A percentile compares a stretch with the other conserved stretches of the same genome.
Evolutionary conservation across 2,888 invertebrate genomes (phyloP).

Genomic region (Hyposoter didymator): DNA sequence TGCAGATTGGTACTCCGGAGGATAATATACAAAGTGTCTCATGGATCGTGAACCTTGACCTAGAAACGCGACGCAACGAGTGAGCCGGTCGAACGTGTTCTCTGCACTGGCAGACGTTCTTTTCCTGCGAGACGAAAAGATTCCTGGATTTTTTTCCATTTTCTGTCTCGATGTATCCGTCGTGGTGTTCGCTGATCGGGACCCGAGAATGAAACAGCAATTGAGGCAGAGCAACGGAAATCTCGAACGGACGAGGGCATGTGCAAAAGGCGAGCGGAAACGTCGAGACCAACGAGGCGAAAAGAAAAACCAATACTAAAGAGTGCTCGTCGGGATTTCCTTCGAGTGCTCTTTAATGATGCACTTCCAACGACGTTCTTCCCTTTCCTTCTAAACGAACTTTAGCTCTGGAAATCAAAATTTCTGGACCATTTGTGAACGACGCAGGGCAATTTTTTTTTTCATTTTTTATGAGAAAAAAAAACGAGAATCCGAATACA

Average conservation of each 20-base stretch:
- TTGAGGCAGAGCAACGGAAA: conserved; percentile 31
- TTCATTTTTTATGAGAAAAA: background rate
- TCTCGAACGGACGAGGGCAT: conserved; percentile 28
- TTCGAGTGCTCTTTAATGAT: conserved; percentile 67
- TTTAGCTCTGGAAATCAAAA: background rate
- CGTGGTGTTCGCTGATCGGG: conserved; percentile 12
- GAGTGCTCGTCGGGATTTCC: conserved; percentile 58
- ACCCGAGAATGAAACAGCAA: conserved; percentile 7
- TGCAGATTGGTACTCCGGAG: background rate
- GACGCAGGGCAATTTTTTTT: background rate
- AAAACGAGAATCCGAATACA: too few relatives aligned
- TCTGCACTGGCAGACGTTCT: conserved; percentile 16
- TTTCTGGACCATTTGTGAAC: background rate
- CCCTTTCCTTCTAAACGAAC: conserved; percentile 12
- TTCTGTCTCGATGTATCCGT: conserved; percentile 9
- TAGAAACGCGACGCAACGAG: conserved; percentile 12
- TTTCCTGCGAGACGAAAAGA: conserved; percentile 22
- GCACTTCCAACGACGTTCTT: conserved; percentile 54
- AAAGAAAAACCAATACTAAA: conserved; percentile 66
- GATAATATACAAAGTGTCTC: conserved; percentile 38
- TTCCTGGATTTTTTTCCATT: conserved; percentile 25
- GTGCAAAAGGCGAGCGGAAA: conserved; percentile 45
- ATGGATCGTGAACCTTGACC: conserved; percentile 64
- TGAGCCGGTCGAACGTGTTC: conserved; percentile 14
- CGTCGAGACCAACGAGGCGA: conserved; percentile 61